phyloP scores from a whole-genome alignment of 35 echinoderm and acorn worm genomes.

The Acanthaster planci region DNA sequence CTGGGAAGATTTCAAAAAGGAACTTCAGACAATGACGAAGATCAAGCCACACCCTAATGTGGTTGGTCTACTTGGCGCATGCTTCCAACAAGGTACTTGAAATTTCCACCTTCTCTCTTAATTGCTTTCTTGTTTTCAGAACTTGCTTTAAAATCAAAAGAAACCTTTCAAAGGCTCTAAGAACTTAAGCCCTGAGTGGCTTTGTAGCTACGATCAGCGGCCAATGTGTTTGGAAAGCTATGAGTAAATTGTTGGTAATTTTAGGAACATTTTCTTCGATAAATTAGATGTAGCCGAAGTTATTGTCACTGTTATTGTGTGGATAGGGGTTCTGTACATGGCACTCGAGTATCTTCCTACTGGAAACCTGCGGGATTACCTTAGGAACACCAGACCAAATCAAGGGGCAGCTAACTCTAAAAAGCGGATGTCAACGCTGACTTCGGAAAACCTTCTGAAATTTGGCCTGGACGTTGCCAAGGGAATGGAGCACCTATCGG shows the following conservation, averaged over 20 bases:
- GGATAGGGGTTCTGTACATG: conserved; percentile 26
- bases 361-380: conserved; percentile 46
- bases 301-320: too few species aligned
- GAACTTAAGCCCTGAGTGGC: too few species aligned
- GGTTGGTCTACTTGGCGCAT: neutral
- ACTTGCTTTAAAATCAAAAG: too few species aligned
- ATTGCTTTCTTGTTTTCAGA: too few species aligned
- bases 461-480: conserved; percentile 38
- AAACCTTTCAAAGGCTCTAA: too few species aligned
- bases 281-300: too few species aligned
- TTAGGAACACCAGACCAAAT: conserved; percentile 8
- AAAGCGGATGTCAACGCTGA: neutral
- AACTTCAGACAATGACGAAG: neutral
- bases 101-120: too few species aligned
- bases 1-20: neutral
- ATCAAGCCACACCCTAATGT: neutral
- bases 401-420: neutral
- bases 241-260: too few species aligned
- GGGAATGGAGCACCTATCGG: conserved; percentile 34
- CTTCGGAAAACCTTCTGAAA: conserved; percentile 23
- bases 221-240: too few species aligned
- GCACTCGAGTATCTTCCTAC: conserved; percentile 24
- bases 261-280: too few species aligned
- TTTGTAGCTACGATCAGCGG: too few species aligned
- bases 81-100: neutral